phyloP scores from a whole-genome alignment of 2,797 vertebrate genomes.

The Trachurus trachurus region DNA sequence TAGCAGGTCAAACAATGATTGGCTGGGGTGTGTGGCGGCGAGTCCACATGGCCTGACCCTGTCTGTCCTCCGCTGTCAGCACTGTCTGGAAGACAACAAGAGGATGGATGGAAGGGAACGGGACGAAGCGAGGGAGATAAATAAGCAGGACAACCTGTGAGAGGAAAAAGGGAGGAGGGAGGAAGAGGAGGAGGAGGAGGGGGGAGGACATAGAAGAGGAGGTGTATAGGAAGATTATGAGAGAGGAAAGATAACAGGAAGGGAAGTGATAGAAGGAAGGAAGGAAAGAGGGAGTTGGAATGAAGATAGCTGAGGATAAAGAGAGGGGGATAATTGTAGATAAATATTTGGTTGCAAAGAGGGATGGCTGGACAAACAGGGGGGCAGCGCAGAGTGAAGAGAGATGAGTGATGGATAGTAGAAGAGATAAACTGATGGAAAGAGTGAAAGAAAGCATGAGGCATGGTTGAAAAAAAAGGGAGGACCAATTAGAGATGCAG shows the following conservation, averaged over 20 bases:
- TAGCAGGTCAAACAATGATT: slow-evolving; percentile 62
- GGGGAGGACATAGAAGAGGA: slow-evolving; percentile 8
- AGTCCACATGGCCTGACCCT: slow-evolving; percentile 73
- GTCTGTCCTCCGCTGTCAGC: slow-evolving; percentile 72
- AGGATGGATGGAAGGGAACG: slow-evolving; percentile 62
- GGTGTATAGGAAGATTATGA: slow-evolving; percentile 40
- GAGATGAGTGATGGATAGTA: neutral
- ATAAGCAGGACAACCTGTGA: slow-evolving; percentile 36
- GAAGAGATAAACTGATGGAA: slow-evolving; percentile 10
- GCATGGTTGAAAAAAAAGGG: neutral
- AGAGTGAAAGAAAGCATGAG: neutral
- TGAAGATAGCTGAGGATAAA: neutral
- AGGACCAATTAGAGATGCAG: slow-evolving; percentile 17
- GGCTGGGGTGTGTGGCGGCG: slow-evolving; percentile 49
- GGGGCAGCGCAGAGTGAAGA: neutral
- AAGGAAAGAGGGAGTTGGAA: neutral
- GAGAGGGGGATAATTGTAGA: neutral
- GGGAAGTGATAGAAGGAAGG: neutral
- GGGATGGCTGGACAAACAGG: neutral
- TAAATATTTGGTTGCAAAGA: slow-evolving; percentile 25
- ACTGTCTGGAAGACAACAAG: slow-evolving; percentile 68
- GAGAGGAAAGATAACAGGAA: neutral
- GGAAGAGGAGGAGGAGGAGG: neutral
- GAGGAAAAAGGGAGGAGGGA: slow-evolving; percentile 14
- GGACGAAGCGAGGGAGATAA: slow-evolving; percentile 34